phyloP scores from a whole-genome alignment of 1,140 invertebrate genomes.

The Lysiphlebus fabarum region DNA sequence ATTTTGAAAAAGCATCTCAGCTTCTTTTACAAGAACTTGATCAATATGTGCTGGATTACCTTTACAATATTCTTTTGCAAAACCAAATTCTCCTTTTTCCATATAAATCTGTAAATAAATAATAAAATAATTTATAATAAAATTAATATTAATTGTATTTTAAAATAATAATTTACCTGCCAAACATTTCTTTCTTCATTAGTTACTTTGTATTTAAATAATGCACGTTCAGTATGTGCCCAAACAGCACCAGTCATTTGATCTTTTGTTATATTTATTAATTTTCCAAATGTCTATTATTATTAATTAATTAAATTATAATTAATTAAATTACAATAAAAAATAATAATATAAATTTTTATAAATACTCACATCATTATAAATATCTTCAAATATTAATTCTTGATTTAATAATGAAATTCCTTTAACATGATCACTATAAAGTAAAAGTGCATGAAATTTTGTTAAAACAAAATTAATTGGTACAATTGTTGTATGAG shows the following conservation, averaged over 20 bases:
- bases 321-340: slow-evolving; percentile 2
- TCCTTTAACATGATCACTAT: slow-evolving; percentile 77
- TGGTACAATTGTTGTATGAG: slow-evolving; percentile 55
- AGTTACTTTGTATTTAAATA: slow-evolving; percentile 83
- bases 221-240: slow-evolving; percentile 76
- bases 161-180: slow-evolving; percentile 55
- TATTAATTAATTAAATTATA: slow-evolving; percentile 14
- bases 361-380: slow-evolving; percentile 60
- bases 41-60: slow-evolving; percentile 78
- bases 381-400: slow-evolving; percentile 82
- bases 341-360: slow-evolving; percentile 1
- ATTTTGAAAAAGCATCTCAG: slow-evolving; percentile 79
- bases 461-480: slow-evolving; percentile 82
- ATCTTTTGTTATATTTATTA: slow-evolving; percentile 82
- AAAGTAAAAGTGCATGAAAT: slow-evolving; percentile 86
- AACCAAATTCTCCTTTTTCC: slow-evolving; percentile 81
- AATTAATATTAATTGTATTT: slow-evolving; percentile 14
- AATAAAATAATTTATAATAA: slow-evolving; percentile 13
- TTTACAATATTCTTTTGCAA: slow-evolving; percentile 78
- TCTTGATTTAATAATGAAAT: slow-evolving; percentile 84
- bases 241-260: slow-evolving; percentile 75
- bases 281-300: slow-evolving; percentile 71
- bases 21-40: slow-evolving; percentile 83
- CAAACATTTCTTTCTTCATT: slow-evolving; percentile 86
- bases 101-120: slow-evolving; percentile 70